These are phyloP conservation scores for Onchidella celtica DNA, from an alignment of 2,888 invertebrate species.

Conservation along the genomic window DNA sequence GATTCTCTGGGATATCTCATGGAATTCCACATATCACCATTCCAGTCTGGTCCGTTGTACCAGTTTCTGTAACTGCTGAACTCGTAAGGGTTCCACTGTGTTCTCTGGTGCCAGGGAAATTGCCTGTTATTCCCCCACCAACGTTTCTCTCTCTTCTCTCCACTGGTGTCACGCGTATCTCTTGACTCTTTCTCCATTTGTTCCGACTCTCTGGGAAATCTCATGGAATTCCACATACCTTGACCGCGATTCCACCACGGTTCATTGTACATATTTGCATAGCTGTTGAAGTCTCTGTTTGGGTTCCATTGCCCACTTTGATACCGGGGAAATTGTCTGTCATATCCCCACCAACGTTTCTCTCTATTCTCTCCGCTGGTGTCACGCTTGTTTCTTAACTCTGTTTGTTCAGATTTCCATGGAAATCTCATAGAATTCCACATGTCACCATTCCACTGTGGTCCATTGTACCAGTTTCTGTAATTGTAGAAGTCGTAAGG, in stretches of 20 bases:
- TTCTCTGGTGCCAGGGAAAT: too few species aligned
- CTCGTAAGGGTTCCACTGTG: background rate
- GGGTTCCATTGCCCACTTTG: background rate
- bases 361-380: background rate
- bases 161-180: background rate
- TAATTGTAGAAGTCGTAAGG: too few species aligned
- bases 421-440: constrained; percentile 1
- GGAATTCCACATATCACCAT: constrained; percentile 3
- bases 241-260: background rate
- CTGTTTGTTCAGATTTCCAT: background rate
- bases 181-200: background rate
- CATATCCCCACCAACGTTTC: background rate
- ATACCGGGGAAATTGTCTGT: background rate
- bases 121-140: background rate
- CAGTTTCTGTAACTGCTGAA: background rate
- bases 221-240: background rate
- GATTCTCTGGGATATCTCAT: background rate
- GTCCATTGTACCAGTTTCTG: background rate
- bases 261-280: too few species aligned
- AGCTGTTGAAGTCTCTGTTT: background rate
- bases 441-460: background rate
- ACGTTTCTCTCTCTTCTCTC: background rate
- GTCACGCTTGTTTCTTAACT: background rate
- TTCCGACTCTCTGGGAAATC: background rate
- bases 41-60: background rate